These are phyloP conservation scores for Drosophila algonquin DNA, from an alignment of 2,888 invertebrate species.

Conservation along the genomic window DNA sequence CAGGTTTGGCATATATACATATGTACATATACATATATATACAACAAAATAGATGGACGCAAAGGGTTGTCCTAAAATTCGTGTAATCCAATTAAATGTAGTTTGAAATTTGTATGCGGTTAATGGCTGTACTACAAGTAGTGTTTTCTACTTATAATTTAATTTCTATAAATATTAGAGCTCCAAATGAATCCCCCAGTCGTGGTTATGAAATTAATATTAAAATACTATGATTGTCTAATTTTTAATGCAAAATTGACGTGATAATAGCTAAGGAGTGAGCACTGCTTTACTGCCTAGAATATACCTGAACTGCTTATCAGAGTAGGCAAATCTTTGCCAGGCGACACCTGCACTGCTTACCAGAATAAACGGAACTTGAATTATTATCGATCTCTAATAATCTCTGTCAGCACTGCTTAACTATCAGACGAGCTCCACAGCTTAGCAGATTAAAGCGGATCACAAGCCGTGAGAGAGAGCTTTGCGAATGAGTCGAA, in stretches of 20 bases:
- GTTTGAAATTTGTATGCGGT: slow-evolving; percentile 30
- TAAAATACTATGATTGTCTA: too few relatives aligned
- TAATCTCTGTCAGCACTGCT: too few relatives aligned
- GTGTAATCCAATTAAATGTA: slow-evolving; percentile 17
- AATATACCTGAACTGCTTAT: too few relatives aligned
- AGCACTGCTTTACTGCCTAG: too few relatives aligned
- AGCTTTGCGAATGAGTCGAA: too few relatives aligned
- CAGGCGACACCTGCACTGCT: too few relatives aligned
- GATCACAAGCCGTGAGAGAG: neutral
- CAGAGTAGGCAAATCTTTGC: too few relatives aligned
- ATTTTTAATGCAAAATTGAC: too few relatives aligned
- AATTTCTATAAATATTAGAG: slow-evolving; percentile 8
- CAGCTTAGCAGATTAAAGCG: neutral
- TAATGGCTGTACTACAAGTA: slow-evolving; percentile 16
- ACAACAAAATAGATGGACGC: neutral
- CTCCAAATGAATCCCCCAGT: neutral
- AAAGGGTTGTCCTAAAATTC: slow-evolving; percentile 47
- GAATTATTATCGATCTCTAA: too few relatives aligned
- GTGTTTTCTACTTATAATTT: slow-evolving; percentile 4
- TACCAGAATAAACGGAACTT: too few relatives aligned
- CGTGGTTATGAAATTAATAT: too few relatives aligned
- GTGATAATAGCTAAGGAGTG: too few relatives aligned
- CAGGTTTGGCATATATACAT: slow-evolving; percentile 85
- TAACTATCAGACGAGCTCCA: neutral
- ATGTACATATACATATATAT: slow-evolving; percentile 16